These are phyloP conservation scores for Poeciliopsis presidionis DNA, from an alignment of 2,797 vertebrate genomes.

Conservation along the genomic window DNA sequence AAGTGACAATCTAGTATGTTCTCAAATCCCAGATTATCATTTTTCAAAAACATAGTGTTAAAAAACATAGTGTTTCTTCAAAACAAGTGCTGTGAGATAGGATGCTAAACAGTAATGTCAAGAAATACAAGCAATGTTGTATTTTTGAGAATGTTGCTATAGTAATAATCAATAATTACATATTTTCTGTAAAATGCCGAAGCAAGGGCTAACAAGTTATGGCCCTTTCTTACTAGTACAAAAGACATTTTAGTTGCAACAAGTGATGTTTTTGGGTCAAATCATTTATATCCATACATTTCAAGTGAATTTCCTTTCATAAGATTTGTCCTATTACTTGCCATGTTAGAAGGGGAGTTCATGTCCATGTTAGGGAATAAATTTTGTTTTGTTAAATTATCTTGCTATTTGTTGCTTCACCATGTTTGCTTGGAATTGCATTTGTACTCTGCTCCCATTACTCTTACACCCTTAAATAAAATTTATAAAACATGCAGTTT, in stretches of 20 bases:
- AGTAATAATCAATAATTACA: too few relatives aligned
- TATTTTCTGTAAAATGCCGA: too few relatives aligned
- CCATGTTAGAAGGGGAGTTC: neutral
- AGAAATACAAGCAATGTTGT: neutral
- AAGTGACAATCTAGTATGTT: slow-evolving; percentile 20
- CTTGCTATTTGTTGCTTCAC: neutral
- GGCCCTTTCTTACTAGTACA: neutral
- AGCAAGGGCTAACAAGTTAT: neutral
- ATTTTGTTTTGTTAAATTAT: neutral
- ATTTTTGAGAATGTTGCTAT: neutral
- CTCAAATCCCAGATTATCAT: slow-evolving; percentile 14
- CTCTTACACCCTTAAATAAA: neutral
- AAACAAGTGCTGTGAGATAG: neutral
- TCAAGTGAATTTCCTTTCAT: neutral
- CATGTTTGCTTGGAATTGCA: neutral
- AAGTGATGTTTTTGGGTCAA: neutral
- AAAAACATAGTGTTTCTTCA: neutral
- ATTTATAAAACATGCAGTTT: neutral
- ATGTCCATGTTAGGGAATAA: neutral
- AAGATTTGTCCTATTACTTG: neutral
- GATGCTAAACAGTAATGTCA: neutral
- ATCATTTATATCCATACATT: neutral
- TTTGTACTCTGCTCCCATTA: neutral
- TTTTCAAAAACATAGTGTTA: neutral
- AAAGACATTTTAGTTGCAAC: neutral